These are phyloP conservation scores for Eilema depressum DNA, from an alignment of 2,888 invertebrate genomes.

Conservation along the genomic window DNA sequence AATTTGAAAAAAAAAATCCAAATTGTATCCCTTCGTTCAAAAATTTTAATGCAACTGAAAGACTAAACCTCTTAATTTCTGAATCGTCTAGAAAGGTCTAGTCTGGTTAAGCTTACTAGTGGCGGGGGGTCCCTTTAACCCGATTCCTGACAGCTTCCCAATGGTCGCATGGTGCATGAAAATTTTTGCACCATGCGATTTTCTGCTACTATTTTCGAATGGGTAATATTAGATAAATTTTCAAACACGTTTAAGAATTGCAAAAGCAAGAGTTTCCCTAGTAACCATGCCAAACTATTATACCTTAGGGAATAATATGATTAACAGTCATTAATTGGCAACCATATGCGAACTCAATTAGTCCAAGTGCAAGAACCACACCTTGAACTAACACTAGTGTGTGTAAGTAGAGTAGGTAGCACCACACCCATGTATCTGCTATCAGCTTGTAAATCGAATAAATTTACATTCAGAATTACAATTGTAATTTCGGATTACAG, in stretches of 20 bases:
- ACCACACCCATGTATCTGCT: conserved; percentile 31
- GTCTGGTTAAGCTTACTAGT: neutral
- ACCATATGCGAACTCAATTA: conserved; percentile 41
- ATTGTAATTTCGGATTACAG: neutral
- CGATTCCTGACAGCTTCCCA: too few relatives aligned
- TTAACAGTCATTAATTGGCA: conserved; percentile 29
- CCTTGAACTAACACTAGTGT: conserved; percentile 32
- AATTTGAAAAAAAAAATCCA: neutral
- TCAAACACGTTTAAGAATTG: neutral
- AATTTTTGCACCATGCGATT: too few relatives aligned
- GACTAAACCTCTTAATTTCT: neutral
- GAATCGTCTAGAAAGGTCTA: neutral
- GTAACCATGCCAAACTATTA: neutral
- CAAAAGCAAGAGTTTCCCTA: neutral
- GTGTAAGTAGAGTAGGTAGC: conserved; percentile 20
- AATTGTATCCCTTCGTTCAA: too few relatives aligned
- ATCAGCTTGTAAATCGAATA: conserved; percentile 32
- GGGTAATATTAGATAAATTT: neutral
- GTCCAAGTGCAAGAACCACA: conserved; percentile 35
- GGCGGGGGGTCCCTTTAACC: too few relatives aligned
- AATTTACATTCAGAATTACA: neutral
- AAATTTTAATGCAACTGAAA: neutral
- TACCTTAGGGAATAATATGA: conserved; percentile 8
- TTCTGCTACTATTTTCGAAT: neutral
- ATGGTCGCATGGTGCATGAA: too few relatives aligned